Base-by-base conservation (phyloP, 2,113 vertebrate genomes). In the Nipponia nippon region DNA sequence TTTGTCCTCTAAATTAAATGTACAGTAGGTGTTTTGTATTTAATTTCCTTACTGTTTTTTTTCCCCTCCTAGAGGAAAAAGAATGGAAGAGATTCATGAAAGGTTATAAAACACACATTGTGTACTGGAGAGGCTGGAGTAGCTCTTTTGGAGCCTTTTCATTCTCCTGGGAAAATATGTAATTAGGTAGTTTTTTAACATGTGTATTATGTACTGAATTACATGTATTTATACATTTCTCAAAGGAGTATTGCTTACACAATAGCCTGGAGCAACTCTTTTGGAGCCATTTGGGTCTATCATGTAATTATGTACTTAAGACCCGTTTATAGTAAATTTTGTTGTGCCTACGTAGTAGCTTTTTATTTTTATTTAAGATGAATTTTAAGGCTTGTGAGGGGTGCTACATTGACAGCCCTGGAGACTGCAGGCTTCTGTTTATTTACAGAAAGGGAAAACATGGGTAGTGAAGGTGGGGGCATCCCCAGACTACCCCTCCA, bases 11-110 rank as follows among this genome's bases (percentile, higher is more conserved):
- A 95, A 97, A 97, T 97, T 97, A 98, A 97, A 97, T 80, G 89
- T 98, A 98, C 97, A 98, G 97, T 98, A 98, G 95, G 96, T 98
- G 97, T 98, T 97, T 97, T 98, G 97, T 98, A 76, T 96, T 97
- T 97, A 97, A 97, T 98, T 98, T 98, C 95, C 97, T 97, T 96
- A 67, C 84, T 69, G 22, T 3, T 83, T 92, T 91, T 49, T 72
- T 62, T 10, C n/a, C 73, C 59, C 93, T 82, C 90, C 87, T 63
- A 92, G 96, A 50, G 88, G 87, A 98, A 97, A 96, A 96, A 98
- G 82, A 90, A 91, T 95, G 87, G 89, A 95, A 97, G 85, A 97
- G 93, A 95, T 96, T 97, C 95, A 91, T 95, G 94, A 92, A 97
- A 96, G 94, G 96, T 98, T 98, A 98, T 98, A 98, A 98, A 98